Percentiles rank a stretch among this genome's conserved stretches.
Evolutionary conservation across 2,113 vertebrate species (phyloP).

Genomic region (Hemicordylus capensis): DNA sequence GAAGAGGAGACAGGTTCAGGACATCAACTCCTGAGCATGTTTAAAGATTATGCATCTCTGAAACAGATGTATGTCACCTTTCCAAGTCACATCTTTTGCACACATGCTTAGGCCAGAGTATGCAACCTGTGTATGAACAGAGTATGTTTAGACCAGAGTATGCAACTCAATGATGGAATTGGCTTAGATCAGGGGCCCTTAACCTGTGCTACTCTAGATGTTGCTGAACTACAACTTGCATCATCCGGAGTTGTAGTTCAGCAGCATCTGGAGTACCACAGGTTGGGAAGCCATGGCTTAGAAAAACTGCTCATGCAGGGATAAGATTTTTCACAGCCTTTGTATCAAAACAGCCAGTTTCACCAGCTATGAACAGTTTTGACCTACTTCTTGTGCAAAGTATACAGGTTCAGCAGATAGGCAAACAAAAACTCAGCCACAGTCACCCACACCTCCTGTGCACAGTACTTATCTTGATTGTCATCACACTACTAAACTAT

Average conservation of each 20-base stretch:
- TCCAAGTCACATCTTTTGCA: background rate
- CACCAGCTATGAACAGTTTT: background rate
- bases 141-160: too few species aligned
- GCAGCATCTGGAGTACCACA: too few species aligned
- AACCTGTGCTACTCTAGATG: too few species aligned
- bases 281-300: too few species aligned
- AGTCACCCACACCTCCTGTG: background rate
- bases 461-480: too few species aligned
- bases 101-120: background rate
- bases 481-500: too few species aligned
- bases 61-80: background rate
- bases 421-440: background rate
- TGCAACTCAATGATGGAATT: background rate
- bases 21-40: background rate
- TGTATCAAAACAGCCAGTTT: background rate
- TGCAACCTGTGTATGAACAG: too few species aligned
- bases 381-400: background rate
- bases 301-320: background rate
- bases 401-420: background rate
- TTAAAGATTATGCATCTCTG: background rate
- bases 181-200: too few species aligned
- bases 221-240: too few species aligned
- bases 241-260: too few species aligned
- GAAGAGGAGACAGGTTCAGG: background rate
- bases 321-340: background rate